Base-by-base conservation (phyloP, 2,797 vertebrate species). In the Micromesistius poutassou region DNA sequence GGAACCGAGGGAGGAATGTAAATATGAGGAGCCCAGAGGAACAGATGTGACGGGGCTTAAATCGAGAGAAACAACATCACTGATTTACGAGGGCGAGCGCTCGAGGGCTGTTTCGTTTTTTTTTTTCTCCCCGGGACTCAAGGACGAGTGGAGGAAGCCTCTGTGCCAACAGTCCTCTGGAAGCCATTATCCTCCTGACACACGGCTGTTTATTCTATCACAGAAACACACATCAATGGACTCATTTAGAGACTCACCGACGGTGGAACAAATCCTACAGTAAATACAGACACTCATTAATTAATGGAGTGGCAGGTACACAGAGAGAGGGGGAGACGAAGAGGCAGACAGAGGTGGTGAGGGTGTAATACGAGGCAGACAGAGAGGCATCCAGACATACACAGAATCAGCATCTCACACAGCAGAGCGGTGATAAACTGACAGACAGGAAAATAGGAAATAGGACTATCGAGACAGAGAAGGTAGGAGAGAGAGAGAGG, bases 301-400 rank as follows among this genome's bases (percentile, higher is more conserved):
- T 46, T 16, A 4, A 46, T 46, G 19, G 14, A 46, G 42, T 46
- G 42, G 42, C 42, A 42, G 8, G 19, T 13, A 55, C 12, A 55
- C 19, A 55, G 50, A 55, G 3, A 55, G 50, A 55, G 50, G 5
- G 50, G 3, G 50, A 55, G 50, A 55, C 12, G 22, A 13, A 55
- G 50, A 55, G 50, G 22, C 19, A 55, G 50, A 55, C 4, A 55
- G 5, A 55, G 50, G 6, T 31, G 72, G 72, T 72, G n/a, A 62
- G 79, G 78, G 38, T 40, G 12, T 13, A 9, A 40, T 40, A 40
- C 10, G 71, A 75, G 22, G 22, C 72, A 25, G 72, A 42, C 30
- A 38, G 28, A 13, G 19, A 66, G 55, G 55, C 25, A 66, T 66
- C 55, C 55, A 66, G 55, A 66, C 55, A 28, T 5, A 55, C n/a